Evolutionary conservation across 2,797 vertebrate genomes (phyloP).

Genomic region (Darevskia nairensis): DNA sequence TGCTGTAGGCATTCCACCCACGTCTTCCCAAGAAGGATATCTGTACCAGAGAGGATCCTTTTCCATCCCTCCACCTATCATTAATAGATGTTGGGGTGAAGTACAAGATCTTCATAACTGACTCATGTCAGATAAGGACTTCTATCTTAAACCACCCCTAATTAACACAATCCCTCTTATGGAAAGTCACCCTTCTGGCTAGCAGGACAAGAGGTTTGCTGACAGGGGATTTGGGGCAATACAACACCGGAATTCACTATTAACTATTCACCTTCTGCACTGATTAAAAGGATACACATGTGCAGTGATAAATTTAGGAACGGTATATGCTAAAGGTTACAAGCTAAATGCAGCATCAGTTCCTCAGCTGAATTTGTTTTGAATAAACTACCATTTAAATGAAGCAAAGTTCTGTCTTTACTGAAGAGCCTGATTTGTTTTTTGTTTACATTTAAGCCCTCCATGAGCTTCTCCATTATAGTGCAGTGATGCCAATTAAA

Average conservation of each 20-base stretch:
- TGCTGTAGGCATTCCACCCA: background rate
- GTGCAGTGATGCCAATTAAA: background rate
- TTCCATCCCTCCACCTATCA: background rate
- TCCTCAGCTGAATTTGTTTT: background rate
- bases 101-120: slow-evolving; percentile 4
- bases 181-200: background rate
- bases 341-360: background rate
- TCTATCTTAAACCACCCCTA: background rate
- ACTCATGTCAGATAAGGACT: background rate
- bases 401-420: background rate
- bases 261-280: background rate
- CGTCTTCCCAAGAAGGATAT: background rate
- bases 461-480: background rate
- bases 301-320: background rate
- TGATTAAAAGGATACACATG: background rate
- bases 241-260: background rate
- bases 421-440: background rate
- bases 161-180: slow-evolving; percentile 2
- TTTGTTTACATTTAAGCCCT: background rate
- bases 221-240: background rate
- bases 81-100: background rate
- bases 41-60: background rate
- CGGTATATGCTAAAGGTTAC: background rate
- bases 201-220: background rate
- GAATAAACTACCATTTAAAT: background rate